Evolutionary conservation across 37 sponge, comb jelly and placozoan genomes (phyloP).

Genomic region (Oopsacas minuta): DNA sequence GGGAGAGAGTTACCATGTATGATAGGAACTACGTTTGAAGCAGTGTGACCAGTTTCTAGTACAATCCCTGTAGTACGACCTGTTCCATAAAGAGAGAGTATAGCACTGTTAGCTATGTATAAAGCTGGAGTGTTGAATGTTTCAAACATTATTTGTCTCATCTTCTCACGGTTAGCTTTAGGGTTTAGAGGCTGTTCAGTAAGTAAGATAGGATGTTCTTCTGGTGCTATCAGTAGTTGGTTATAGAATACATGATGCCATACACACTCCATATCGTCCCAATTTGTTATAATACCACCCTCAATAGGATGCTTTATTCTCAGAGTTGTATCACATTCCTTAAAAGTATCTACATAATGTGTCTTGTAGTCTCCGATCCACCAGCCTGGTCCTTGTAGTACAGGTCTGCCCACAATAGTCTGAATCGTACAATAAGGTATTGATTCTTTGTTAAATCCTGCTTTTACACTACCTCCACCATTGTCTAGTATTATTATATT

Average conservation of each 20-base stretch:
- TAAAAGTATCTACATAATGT: too few relatives aligned
- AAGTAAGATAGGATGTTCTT: constrained; percentile 32
- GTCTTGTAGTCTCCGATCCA: too few relatives aligned
- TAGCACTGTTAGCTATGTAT: constrained; percentile 33
- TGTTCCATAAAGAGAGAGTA: constrained; percentile 39
- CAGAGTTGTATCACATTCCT: constrained; percentile 17
- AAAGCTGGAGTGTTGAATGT: constrained; percentile 38
- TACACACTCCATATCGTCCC: constrained; percentile 38
- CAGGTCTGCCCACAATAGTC: constrained; percentile 34
- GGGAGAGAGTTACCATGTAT: constrained; percentile 33
- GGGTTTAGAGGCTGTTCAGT: constrained; percentile 44
- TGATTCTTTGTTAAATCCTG: constrained; percentile 35
- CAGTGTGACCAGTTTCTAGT: constrained; percentile 37
- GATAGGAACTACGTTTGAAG: constrained; percentile 36
- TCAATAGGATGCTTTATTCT: constrained; percentile 27
- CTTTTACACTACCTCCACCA: constrained; percentile 25
- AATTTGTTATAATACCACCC: constrained; percentile 35
- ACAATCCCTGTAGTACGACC: constrained; percentile 47
- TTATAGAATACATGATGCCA: constrained; percentile 25
- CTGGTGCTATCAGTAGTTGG: not conserved
- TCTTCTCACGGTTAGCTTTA: constrained; percentile 35
- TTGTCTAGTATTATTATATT: constrained; percentile 25
- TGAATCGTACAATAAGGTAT: constrained; percentile 32
- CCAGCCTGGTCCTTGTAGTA: constrained; percentile 21
- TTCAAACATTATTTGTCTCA: not conserved